Conservation (phyloP, 1,140 invertebrate genomes). For the Bicyclus anynana region DNA sequence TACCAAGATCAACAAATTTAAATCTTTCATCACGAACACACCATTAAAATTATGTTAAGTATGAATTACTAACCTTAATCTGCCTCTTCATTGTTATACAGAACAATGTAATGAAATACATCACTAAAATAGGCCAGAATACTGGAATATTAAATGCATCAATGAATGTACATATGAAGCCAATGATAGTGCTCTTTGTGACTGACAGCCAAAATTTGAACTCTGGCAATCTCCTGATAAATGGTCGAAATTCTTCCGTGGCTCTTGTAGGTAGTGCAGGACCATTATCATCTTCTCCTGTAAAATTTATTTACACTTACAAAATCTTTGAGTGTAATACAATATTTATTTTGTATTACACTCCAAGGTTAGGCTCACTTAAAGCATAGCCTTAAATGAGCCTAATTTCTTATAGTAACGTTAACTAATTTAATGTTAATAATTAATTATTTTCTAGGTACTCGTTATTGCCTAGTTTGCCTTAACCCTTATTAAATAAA, state of each 20-base stretch:
- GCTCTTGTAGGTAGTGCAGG: conserved; percentile 95
- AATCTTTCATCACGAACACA: too few relatives aligned
- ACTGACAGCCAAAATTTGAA: conserved; percentile 99
- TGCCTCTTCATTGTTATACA: conserved; percentile 99
- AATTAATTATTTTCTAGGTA: too few relatives aligned
- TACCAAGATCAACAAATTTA: too few relatives aligned
- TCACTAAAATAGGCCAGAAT: conserved; percentile 99
- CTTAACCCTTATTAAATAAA: too few relatives aligned
- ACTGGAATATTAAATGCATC: conserved; percentile 99
- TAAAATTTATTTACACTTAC: conserved; percentile 24
- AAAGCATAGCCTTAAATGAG: too few relatives aligned
- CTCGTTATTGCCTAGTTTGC: too few relatives aligned
- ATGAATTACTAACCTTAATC: conserved; percentile 89
- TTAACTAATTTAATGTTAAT: too few relatives aligned
- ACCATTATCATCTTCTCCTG: conserved; percentile 87
- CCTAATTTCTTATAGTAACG: too few relatives aligned
- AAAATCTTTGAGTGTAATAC: not conserved
- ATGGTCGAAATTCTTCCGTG: conserved; percentile 99
- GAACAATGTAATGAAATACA: conserved; percentile 99
- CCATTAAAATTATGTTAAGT: too few relatives aligned
- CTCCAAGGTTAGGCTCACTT: too few relatives aligned
- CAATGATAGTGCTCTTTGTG: conserved; percentile 95
- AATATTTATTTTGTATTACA: too few relatives aligned
- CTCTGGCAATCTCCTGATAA: conserved; percentile 98
- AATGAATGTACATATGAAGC: conserved; percentile 96